phyloP scores from a whole-genome alignment of 35 echinoderm and acorn worm genomes.

The Lytechinus variegatus region DNA sequence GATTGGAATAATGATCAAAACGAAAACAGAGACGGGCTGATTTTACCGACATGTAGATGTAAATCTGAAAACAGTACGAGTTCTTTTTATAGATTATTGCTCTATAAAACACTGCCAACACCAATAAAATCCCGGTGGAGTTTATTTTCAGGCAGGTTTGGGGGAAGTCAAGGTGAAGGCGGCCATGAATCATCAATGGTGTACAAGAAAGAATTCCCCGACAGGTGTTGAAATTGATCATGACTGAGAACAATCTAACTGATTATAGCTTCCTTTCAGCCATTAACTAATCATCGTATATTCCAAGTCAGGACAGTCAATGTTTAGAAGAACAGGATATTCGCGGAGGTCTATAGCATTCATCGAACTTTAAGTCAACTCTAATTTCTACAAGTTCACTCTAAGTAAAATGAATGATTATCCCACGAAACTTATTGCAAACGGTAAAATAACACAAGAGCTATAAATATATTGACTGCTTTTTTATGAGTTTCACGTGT shows the following conservation, averaged over 20 bases:
- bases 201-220: neutral
- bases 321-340: no score
- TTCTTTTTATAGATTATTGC: neutral
- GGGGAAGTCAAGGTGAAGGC: neutral
- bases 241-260: neutral
- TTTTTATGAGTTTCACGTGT: no score
- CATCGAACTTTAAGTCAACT: neutral
- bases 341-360: neutral
- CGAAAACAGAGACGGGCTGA: no score
- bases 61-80: no score
- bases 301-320: neutral
- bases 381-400: neutral
- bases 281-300: neutral
- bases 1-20: no score
- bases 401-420: no score
- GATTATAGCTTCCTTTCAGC: neutral
- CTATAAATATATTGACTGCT: no score
- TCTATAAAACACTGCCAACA: neutral
- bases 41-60: no score
- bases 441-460: neutral
- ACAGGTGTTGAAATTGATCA: neutral
- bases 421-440: neutral
- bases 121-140: neutral
- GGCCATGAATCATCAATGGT: neutral
- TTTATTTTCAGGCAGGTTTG: neutral